Evolutionary conservation across 1,140 invertebrate species (phyloP).

Genomic region (Sweltsa coloradensis): DNA sequence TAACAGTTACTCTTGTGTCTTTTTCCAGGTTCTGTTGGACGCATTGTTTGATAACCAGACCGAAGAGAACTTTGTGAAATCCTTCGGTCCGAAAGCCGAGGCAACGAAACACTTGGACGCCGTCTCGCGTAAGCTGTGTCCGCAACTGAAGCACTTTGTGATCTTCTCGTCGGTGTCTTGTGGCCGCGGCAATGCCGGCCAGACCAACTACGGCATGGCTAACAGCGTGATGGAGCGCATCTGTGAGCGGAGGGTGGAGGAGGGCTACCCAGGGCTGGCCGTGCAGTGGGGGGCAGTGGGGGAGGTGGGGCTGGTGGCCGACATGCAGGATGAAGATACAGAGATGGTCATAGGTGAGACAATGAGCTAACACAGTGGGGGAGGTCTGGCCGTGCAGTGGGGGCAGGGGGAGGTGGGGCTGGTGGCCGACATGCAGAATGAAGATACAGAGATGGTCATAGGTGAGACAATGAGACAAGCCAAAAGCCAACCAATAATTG

Average conservation of each 20-base stretch:
- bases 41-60: constrained; percentile 48
- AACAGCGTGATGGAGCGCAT: constrained; percentile 64
- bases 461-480: too few species aligned
- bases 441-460: too few species aligned
- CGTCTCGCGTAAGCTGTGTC: constrained; percentile 40
- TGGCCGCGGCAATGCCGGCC: constrained; percentile 78
- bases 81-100: constrained; percentile 42
- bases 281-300: constrained; percentile 50
- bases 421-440: too few species aligned
- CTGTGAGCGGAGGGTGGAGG: constrained; percentile 41
- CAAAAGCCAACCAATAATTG: too few species aligned
- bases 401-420: too few species aligned
- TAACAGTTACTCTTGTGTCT: too few species aligned
- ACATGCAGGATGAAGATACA: constrained; percentile 67
- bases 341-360: constrained; percentile 51
- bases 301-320: constrained; percentile 59
- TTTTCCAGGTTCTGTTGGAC: constrained; percentile 41
- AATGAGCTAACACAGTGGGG: too few species aligned
- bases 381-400: too few species aligned
- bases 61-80: constrained; percentile 37
- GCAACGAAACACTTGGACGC: constrained; percentile 47
- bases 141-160: constrained; percentile 44
- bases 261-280: constrained; percentile 48
- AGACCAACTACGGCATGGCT: constrained; percentile 74
- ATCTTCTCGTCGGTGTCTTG: constrained; percentile 82